Base-by-base conservation (phyloP, 1,140 invertebrate genomes). In the Drosophila ercepeae region DNA sequence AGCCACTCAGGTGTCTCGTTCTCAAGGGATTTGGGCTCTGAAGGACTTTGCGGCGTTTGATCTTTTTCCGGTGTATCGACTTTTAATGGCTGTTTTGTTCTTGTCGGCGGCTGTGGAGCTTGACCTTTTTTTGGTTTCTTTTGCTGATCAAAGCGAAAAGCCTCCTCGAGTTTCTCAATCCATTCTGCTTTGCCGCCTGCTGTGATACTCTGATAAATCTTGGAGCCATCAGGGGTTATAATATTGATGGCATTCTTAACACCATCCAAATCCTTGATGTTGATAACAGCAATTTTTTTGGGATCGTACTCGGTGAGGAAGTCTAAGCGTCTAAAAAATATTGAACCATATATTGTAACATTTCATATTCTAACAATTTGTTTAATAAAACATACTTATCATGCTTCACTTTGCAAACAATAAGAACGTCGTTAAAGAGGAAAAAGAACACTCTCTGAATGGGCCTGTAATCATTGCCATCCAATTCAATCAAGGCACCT, bases 211-310 rank as follows among this genome's bases (percentile, higher is more conserved):
- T 98, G 97, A 91, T 98, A 98, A 36, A 98, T 95, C 89, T 97
- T 95, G 1, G 97, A 97, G 79, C 98, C 97, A 11, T 98, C 97
- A 91, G 98, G 98, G 59, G 97, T 97, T 54, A 99, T 92, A 1
- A 99, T 93, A 92, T 99, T 99, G 77, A 99, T 98, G 3, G 97
- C 97, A 91, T 98, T 95, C 91, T 98, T 98, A 0, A 98, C 94
- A 58, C 94, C 96, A 45, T 96, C 97, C 57, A 97, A 92, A 92
- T 99, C 98, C 75, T 96, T 94, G 3, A 99, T 97, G 93, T 99
- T 99, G 0, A 99, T 98, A 14, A 99, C 96, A 23, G 98, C 98
- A 63, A 99, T 92, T 90, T 95, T 97, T 88, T 97, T 97, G 1
- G 99, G 93, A 77, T 98, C 96, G 91, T 99, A 99, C 78, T 97